Conservation (phyloP, 2,113 vertebrate genomes). For the Struthidea cinerea region DNA sequence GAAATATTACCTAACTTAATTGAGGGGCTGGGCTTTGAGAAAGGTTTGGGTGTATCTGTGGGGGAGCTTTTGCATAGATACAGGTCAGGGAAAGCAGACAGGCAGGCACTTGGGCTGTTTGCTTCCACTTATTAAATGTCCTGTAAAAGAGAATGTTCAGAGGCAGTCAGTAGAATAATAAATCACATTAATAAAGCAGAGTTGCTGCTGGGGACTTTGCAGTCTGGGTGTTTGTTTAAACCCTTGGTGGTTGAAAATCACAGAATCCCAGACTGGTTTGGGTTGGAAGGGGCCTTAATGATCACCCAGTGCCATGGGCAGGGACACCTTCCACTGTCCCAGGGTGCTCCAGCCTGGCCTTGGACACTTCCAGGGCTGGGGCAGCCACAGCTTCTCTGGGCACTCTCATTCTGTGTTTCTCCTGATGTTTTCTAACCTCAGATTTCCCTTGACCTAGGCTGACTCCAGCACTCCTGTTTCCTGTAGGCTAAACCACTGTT, state of each 20-base stretch:
- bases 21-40: background rate
- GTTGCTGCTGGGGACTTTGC: background rate
- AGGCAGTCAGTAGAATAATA: background rate
- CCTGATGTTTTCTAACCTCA: background rate
- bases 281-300: background rate
- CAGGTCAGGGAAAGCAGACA: background rate
- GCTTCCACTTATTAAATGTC: background rate
- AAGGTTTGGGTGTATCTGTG: fast-evolving
- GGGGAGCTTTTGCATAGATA: background rate
- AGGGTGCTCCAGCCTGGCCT: background rate
- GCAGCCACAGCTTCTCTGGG: background rate
- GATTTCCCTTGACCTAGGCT: background rate
- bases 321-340: background rate
- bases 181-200: background rate
- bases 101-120: background rate
- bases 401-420: background rate
- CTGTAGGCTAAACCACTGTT: background rate
- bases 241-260: background rate
- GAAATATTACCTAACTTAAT: background rate
- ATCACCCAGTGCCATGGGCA: background rate
- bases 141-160: background rate
- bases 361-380: background rate
- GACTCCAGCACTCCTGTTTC: background rate
- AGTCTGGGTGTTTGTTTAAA: background rate
- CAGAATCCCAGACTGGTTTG: background rate